Evolutionary conservation across 2,888 invertebrate genomes (phyloP).

Genomic region (Panopea generosa): DNA sequence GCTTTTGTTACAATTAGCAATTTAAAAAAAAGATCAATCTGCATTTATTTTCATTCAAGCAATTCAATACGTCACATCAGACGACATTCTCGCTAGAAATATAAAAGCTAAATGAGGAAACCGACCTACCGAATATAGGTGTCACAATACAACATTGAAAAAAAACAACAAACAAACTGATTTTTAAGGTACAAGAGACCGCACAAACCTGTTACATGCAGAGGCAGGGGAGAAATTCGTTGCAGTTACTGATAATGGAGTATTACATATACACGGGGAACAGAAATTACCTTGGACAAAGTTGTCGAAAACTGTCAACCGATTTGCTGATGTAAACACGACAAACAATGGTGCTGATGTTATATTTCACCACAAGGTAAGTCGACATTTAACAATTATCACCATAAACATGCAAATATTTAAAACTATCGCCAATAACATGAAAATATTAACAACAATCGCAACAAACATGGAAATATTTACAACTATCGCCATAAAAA

Average conservation of each 20-base stretch:
- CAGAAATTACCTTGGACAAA: constrained; percentile 73
- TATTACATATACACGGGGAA: constrained; percentile 71
- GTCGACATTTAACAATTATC: no score
- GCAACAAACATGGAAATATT: no score
- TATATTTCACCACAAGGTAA: neutral
- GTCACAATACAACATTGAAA: neutral
- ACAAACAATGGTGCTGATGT: neutral
- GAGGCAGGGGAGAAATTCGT: constrained; percentile 72
- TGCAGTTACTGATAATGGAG: constrained; percentile 68
- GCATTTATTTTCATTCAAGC: no score
- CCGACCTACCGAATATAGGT: neutral
- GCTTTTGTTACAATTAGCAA: no score
- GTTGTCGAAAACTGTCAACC: constrained; percentile 56
- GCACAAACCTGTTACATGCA: neutral
- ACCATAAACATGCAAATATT: no score
- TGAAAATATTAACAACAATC: no score
- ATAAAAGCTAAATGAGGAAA: no score
- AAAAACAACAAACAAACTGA: neutral
- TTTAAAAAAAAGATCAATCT: no score
- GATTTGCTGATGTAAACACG: neutral
- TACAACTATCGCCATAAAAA: no score
- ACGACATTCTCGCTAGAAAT: no score
- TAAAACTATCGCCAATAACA: no score
- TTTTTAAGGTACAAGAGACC: neutral
- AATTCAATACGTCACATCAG: no score